phyloP scores from a whole-genome alignment of 1,140 invertebrate species.

The Magallana angulata region DNA sequence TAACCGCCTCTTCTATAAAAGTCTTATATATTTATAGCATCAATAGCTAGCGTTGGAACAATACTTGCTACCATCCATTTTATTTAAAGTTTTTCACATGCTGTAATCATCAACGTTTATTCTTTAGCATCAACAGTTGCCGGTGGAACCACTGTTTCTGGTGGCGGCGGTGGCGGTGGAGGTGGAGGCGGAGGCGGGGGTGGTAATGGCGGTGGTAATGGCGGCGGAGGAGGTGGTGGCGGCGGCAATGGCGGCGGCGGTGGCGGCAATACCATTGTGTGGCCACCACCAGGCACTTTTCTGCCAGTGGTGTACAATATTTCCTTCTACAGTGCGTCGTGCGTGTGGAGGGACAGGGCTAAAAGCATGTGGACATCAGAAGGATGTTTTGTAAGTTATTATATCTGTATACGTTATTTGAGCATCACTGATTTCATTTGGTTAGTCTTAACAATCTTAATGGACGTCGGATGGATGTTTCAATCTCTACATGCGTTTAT shows the following conservation, averaged over 20 bases:
- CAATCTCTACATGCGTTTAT: too few species aligned
- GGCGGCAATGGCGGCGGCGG: not conserved
- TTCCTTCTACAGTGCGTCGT: slow-evolving; percentile 14
- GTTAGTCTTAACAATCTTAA: too few species aligned
- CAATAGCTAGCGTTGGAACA: too few species aligned
- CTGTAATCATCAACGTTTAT: too few species aligned
- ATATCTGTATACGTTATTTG: too few species aligned
- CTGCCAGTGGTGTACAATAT: not conserved
- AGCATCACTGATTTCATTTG: too few species aligned
- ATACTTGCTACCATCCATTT: too few species aligned
- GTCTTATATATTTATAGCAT: too few species aligned
- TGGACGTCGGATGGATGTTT: too few species aligned
- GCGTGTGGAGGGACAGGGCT: slow-evolving; percentile 8
- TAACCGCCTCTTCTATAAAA: too few species aligned
- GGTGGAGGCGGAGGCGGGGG: not conserved
- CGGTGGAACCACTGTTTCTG: not conserved
- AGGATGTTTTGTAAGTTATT: slow-evolving; percentile 12
- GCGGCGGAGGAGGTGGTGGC: not conserved
- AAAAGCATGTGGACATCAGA: slow-evolving; percentile 10
- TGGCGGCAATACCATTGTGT: not conserved
- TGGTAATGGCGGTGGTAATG: not conserved
- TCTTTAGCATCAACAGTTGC: too few species aligned
- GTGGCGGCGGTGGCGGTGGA: not conserved
- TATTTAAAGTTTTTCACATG: too few species aligned
- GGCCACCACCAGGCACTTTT: not conserved